These are phyloP conservation scores for Meloe dianella DNA, from an alignment of 2,888 invertebrate genomes.

Conservation along the genomic window DNA sequence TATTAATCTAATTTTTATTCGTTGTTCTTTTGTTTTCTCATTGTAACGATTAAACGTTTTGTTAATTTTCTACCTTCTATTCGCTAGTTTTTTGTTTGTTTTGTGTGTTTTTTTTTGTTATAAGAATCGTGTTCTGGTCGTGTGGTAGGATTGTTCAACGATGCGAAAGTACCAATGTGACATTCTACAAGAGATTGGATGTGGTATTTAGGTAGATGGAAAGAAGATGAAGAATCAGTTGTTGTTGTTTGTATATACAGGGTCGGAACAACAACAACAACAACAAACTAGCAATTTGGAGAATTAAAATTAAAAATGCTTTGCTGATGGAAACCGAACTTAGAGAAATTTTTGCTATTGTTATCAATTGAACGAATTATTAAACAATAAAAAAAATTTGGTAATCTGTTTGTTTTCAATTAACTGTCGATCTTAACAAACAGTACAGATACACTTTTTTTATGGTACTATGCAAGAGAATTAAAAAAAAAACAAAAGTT, in stretches of 20 bases:
- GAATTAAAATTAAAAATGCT: too few species aligned
- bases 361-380: too few species aligned
- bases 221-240: constrained; percentile 7
- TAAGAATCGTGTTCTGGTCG: background rate
- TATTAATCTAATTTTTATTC: background rate
- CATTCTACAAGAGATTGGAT: constrained; percentile 13
- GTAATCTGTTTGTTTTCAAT: too few species aligned
- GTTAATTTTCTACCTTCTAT: background rate
- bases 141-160: constrained; percentile 13
- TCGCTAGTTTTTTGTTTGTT: background rate
- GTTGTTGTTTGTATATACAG: constrained; percentile 4
- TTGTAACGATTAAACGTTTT: background rate
- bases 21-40: background rate
- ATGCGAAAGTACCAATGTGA: constrained; percentile 16
- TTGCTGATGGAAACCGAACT: too few species aligned
- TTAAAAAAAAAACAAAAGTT: too few species aligned
- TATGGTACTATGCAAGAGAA: too few species aligned
- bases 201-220: constrained; percentile 6
- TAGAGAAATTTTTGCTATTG: too few species aligned
- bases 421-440: too few species aligned
- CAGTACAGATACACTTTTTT: too few species aligned
- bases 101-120: background rate
- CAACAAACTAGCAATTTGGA: too few species aligned
- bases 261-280: too few species aligned
- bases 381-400: too few species aligned